A percentile compares a stretch with the other conserved stretches of the same genome.
Evolutionary conservation across 2,888 invertebrate species (phyloP).

Genomic region (Habrosyne pyritoides): DNA sequence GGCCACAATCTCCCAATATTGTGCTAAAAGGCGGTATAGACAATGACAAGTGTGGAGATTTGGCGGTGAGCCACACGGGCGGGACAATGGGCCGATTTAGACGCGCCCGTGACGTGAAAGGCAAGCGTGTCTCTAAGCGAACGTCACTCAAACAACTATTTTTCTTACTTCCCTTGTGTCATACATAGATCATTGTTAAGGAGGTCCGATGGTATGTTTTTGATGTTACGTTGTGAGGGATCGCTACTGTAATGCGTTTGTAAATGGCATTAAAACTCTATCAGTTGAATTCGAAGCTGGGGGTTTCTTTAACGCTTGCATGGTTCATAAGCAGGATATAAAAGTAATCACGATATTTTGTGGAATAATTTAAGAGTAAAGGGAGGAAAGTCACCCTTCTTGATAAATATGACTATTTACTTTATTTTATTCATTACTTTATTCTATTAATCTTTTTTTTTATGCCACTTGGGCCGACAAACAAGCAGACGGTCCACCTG

Average conservation of each 20-base stretch:
- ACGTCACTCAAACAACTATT: conserved; percentile 17
- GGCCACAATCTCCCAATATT: not conserved
- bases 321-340: too few species aligned
- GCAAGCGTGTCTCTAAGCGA: conserved; percentile 13
- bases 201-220: not conserved
- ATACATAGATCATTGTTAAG: conserved; percentile 1
- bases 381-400: too few species aligned
- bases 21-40: conserved; percentile 10
- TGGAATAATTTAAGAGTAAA: too few species aligned
- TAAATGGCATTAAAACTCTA: not conserved
- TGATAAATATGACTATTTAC: too few species aligned
- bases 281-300: too few species aligned
- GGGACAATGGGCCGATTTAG: conserved; percentile 37
- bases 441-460: too few species aligned
- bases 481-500: too few species aligned
- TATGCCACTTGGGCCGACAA: too few species aligned
- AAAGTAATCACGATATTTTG: too few species aligned
- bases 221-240: not conserved
- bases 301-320: too few species aligned
- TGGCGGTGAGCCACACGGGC: conserved; percentile 43
- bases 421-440: too few species aligned
- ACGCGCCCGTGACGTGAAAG: conserved; percentile 34
- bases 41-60: conserved; percentile 42
- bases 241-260: too few species aligned
- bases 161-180: not conserved